A percentile compares a stretch with the other conserved stretches of the same genome.
These are phyloP conservation scores for Lomographa bimaculata DNA, from an alignment of 2,888 invertebrate genomes.

Conservation along the genomic window DNA sequence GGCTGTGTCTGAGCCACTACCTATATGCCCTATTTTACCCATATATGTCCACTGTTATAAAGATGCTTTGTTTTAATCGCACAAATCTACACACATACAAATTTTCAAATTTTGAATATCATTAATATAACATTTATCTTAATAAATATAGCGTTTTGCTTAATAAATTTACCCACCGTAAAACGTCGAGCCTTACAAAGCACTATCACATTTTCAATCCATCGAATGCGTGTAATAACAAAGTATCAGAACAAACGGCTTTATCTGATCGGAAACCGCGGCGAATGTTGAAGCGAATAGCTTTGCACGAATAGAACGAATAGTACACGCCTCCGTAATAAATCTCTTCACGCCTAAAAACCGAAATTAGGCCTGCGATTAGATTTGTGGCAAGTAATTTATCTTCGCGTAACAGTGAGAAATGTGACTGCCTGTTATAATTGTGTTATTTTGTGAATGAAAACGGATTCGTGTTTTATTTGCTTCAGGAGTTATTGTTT, in stretches of 20 bases:
- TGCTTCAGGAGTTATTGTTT: too few species aligned
- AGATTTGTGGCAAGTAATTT: slow-evolving; percentile 55
- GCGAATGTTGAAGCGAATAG: not conserved
- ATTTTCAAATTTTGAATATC: too few species aligned
- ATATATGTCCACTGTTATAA: too few species aligned
- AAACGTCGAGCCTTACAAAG: not conserved
- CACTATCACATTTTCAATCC: not conserved
- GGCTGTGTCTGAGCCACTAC: too few species aligned
- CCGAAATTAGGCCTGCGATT: slow-evolving; percentile 56
- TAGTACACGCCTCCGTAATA: slow-evolving; percentile 48
- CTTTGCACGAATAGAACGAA: slow-evolving; percentile 27
- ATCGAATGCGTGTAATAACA: slow-evolving; percentile 3
- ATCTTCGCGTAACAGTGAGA: slow-evolving; percentile 48
- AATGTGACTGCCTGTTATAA: slow-evolving; percentile 42
- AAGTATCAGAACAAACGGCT: slow-evolving; percentile 8
- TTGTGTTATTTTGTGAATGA: slow-evolving; percentile 41
- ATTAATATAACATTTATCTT: too few species aligned
- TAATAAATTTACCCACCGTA: too few species aligned
- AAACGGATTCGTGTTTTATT: too few species aligned
- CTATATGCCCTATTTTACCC: too few species aligned
- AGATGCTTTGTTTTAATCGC: too few species aligned
- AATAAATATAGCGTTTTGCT: too few species aligned
- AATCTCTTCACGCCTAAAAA: slow-evolving; percentile 57
- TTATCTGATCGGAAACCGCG: slow-evolving; percentile 14
- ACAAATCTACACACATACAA: too few species aligned